phyloP scores from a whole-genome alignment of 2,888 invertebrate species.

The Hydroisotoma schaefferi region DNA sequence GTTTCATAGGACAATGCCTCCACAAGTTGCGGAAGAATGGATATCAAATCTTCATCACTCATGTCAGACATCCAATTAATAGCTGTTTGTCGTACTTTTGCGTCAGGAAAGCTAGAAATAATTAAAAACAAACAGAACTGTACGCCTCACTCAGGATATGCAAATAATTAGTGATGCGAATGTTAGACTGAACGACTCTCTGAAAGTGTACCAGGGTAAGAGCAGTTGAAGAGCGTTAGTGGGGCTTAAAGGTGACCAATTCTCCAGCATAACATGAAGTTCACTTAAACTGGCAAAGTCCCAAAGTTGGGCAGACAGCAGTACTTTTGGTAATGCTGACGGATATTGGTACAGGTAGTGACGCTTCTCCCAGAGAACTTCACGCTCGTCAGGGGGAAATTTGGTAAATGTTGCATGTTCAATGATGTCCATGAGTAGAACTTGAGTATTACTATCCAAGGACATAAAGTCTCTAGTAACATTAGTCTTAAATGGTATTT shows the following conservation, averaged over 20 bases:
- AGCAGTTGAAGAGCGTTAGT: conserved; percentile 87
- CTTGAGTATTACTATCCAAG: conserved; percentile 76
- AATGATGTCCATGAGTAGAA: conserved; percentile 66
- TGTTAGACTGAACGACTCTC: no score
- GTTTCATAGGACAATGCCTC: conserved; percentile 87
- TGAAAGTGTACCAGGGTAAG: conserved; percentile 78
- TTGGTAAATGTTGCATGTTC: conserved; percentile 71
- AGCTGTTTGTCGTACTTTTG: conserved; percentile 78
- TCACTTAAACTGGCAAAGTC: conserved; percentile 82
- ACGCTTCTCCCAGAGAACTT: conserved; percentile 87
- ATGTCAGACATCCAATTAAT: conserved; percentile 75
- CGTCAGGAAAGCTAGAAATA: conserved; percentile 78
- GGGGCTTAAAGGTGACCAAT: conserved; percentile 83
- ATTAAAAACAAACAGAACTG: no score
- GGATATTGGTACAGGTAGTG: conserved; percentile 81
- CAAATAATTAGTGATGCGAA: no score
- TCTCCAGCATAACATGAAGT: conserved; percentile 76
- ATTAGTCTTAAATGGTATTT: conserved; percentile 53
- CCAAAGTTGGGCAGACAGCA: conserved; percentile 83
- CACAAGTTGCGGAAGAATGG: conserved; percentile 88
- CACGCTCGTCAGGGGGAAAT: conserved; percentile 52
- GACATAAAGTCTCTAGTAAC: conserved; percentile 65
- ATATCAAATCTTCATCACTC: conserved; percentile 81
- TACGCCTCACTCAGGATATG: no score
- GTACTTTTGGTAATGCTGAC: conserved; percentile 77